Evolutionary conservation across 1,140 invertebrate genomes (phyloP).

Genomic region (Drosophila guanche): DNA sequence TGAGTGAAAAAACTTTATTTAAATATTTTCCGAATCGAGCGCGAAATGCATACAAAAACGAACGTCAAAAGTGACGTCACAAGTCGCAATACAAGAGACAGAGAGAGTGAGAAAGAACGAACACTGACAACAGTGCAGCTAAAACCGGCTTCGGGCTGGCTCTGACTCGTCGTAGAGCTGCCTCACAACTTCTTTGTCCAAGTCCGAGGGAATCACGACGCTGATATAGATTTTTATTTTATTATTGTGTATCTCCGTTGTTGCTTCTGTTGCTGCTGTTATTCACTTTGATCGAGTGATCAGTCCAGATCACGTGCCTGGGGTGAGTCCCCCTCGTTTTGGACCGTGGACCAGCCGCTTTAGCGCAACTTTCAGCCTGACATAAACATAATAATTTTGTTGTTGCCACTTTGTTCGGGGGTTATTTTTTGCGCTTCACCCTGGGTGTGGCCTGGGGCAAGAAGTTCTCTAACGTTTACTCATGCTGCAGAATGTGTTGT

Average conservation of each 20-base stretch:
- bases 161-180: neutral
- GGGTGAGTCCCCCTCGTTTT: constrained; percentile 32
- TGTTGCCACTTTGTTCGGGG: constrained; percentile 36
- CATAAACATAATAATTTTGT: constrained; percentile 31
- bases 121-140: neutral
- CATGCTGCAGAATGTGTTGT: constrained; percentile 48
- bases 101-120: neutral
- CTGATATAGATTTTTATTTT: constrained; percentile 10
- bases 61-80: constrained; percentile 71
- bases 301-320: constrained; percentile 39
- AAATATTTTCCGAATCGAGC: constrained; percentile 31
- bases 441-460: neutral
- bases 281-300: constrained; percentile 17
- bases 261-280: constrained; percentile 3
- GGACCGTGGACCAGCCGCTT: constrained; percentile 35
- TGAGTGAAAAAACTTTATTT: constrained; percentile 57
- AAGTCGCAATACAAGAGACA: constrained; percentile 1
- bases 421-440: constrained; percentile 18
- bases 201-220: constrained; percentile 35
- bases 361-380: constrained; percentile 11
- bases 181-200: constrained; percentile 26
- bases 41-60: constrained; percentile 18
- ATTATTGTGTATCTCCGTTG: constrained; percentile 1
- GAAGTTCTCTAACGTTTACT: constrained; percentile 54
- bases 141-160: constrained; percentile 37